Percentiles rank a stretch among this genome's conserved stretches.
Evolutionary conservation across 2,113 vertebrate genomes (phyloP).

Genomic region (Apodemus sylvaticus): DNA sequence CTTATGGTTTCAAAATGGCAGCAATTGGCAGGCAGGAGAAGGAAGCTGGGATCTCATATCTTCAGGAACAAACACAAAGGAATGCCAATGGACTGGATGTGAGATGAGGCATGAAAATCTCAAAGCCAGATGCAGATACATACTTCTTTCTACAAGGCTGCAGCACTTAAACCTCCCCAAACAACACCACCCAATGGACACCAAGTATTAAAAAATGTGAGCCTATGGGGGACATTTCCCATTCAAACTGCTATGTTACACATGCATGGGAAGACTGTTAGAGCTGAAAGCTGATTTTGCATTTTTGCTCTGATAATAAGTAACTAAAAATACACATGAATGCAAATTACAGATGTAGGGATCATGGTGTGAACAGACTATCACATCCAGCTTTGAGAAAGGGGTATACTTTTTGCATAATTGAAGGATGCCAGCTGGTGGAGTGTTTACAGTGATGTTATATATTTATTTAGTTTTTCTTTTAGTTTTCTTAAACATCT

Average conservation of each 20-base stretch:
- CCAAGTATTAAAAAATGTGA: not conserved
- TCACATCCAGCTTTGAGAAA: conserved; percentile 23
- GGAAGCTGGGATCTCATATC: not conserved
- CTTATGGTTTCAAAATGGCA: too few species aligned
- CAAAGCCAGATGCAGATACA: not conserved
- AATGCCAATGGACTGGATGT: rapidly evolving
- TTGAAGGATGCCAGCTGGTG: conserved; percentile 75
- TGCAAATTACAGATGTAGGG: conserved; percentile 66
- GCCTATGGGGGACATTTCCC: not conserved
- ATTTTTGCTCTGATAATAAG: conserved; percentile 52
- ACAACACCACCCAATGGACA: not conserved
- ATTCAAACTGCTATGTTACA: not conserved
- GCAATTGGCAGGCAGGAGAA: too few species aligned
- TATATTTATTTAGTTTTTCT: conserved; percentile 53
- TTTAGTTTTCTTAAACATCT: conserved; percentile 73
- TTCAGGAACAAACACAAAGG: not conserved
- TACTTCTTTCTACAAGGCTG: not conserved
- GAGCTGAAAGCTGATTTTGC: conserved; percentile 46
- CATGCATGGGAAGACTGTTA: not conserved
- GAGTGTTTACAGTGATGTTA: conserved; percentile 66
- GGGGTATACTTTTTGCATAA: conserved; percentile 60
- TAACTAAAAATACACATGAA: conserved; percentile 61
- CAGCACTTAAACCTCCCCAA: not conserved
- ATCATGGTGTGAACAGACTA: conserved; percentile 47
- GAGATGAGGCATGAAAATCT: not conserved